These are phyloP conservation scores for Dryadula phaetusa DNA, from an alignment of 2,888 invertebrate genomes.

Conservation along the genomic window DNA sequence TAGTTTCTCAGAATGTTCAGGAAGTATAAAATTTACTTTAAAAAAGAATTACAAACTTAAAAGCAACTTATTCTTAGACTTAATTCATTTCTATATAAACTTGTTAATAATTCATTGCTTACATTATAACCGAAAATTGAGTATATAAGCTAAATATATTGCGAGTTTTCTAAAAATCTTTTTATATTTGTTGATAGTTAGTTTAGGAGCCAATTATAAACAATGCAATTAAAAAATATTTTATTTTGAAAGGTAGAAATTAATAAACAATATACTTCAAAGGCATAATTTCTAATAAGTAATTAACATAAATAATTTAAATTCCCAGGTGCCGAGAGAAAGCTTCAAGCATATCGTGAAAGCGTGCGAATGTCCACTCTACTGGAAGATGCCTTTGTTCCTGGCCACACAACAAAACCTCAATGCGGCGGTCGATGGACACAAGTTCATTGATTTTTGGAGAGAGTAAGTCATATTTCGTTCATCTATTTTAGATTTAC, in stretches of 20 bases:
- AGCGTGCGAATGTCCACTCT: slow-evolving; percentile 96
- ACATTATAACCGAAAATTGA: not conserved
- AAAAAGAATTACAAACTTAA: too few species aligned
- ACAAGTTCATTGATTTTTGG: slow-evolving; percentile 95
- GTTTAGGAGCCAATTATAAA: too few species aligned
- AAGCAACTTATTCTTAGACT: not conserved
- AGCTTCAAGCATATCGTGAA: slow-evolving; percentile 89
- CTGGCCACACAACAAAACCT: slow-evolving; percentile 91
- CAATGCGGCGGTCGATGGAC: slow-evolving; percentile 89
- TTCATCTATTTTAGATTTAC: not conserved
- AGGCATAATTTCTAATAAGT: slow-evolving; percentile 16
- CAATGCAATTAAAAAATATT: too few species aligned
- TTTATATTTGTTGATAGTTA: too few species aligned
- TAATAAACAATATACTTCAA: not conserved
- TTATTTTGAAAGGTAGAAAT: not conserved
- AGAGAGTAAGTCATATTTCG: slow-evolving; percentile 88
- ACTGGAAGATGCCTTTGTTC: slow-evolving; percentile 99
- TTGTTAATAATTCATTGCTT: not conserved
- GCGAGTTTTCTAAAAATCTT: not conserved
- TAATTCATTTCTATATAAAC: slow-evolving; percentile 6
- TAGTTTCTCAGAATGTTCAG: too few species aligned
- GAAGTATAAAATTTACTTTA: too few species aligned
- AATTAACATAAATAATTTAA: slow-evolving; percentile 18
- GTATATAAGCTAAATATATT: not conserved
- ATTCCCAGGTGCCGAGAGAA: slow-evolving; percentile 81